phyloP scores from a whole-genome alignment of 2,797 vertebrate species.

The Danio tinwini region DNA sequence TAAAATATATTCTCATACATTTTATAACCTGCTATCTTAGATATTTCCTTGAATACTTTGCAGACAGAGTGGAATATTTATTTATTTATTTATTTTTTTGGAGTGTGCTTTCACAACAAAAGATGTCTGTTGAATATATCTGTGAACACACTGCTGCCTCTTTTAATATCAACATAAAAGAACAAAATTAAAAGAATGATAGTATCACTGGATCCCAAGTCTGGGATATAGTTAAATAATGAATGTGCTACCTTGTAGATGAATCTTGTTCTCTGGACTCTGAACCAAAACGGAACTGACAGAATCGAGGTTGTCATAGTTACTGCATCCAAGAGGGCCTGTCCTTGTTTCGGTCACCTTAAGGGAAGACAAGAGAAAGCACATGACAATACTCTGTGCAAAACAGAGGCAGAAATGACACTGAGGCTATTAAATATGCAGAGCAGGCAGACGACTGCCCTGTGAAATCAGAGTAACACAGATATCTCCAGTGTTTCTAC shows the following conservation, averaged over 20 bases:
- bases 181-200: constrained; percentile 72
- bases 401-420: constrained; percentile 57
- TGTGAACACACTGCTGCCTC: constrained; percentile 69
- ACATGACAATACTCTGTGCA: constrained; percentile 61
- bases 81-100: neutral
- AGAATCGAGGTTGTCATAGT: constrained; percentile 99
- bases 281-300: constrained; percentile 99
- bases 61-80: neutral
- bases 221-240: constrained; percentile 74
- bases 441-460: constrained; percentile 16
- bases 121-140: constrained; percentile 60
- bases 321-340: constrained; percentile 98
- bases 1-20: neutral
- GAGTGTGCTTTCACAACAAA: neutral
- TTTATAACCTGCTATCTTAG: neutral
- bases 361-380: constrained; percentile 61
- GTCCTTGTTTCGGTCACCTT: constrained; percentile 98
- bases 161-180: constrained; percentile 62
- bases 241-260: constrained; percentile 93
- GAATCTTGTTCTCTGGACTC: constrained; percentile 98
- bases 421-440: constrained; percentile 63
- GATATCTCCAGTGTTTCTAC: constrained; percentile 1
- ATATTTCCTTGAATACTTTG: neutral
- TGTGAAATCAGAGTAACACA: constrained; percentile 19
- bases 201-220: constrained; percentile 74